Evolutionary conservation across 2,888 invertebrate species (phyloP), one percentile per base, ranked within the genome.

Genomic region (Sesia bembeciformis): DNA sequence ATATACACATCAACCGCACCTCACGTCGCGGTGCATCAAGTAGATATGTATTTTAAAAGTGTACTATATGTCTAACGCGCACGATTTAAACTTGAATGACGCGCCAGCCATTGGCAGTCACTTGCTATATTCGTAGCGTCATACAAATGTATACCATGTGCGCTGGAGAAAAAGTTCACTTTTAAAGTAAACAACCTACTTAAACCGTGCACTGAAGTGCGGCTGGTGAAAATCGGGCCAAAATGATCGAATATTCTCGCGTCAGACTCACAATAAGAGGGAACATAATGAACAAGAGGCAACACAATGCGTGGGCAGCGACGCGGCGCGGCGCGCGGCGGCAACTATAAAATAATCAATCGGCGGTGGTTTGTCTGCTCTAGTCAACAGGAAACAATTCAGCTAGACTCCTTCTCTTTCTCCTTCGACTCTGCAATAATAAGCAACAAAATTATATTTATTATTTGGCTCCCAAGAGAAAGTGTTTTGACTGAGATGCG

Each of bases 341-440:
- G 78, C 80, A 78, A 84, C 81, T 81, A 74, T 85, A 84, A 88
- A 84, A 84, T 86, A 86, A 55, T 82, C 81, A 82, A 84, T 85
- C 80, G 81, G 89, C 89, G 89, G 89, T 89, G 89, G 89, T 89
- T 87, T 84, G 75, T 85, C 76, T 82, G 83, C 74, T 85, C 86
- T 83, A 81, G 78, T 81, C 72, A 76, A 76, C 69, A 66, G 72
- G 67, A 76, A 81, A 72, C 78, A 76, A 91, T 92, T 93, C 92
- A 93, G 90, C 92, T 92, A 57, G 92, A 92, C 82, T 93, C 92
- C 72, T 93, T 93, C 75, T 93, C 92, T 70, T 93, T 92, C 72
- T 92, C 93, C 85, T 93, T 93, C 66, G 92, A 91, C 86, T 93
- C 93, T 93, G 88, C n/a, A 91, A 91, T 56, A 23, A 57, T 57